Conservation (phyloP, 2,113 vertebrate species). For the Jaculus jaculus region DNA sequence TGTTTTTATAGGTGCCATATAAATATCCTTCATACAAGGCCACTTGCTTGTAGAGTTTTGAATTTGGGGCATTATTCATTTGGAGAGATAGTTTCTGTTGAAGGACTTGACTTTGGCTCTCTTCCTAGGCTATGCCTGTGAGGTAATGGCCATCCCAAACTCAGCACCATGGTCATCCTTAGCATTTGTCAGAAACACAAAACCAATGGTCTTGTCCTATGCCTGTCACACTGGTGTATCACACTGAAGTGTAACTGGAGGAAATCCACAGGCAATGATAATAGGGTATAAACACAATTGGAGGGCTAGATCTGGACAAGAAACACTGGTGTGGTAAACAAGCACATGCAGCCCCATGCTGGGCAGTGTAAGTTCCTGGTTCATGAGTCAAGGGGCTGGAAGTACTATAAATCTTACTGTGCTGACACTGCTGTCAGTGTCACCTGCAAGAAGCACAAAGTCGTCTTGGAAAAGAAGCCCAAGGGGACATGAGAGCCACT, state of each 20-base stretch:
- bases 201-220: neutral
- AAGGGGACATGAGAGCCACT: no score
- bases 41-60: conserved; percentile 10
- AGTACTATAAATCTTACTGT: neutral
- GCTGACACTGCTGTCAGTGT: neutral
- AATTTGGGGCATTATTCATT: neutral
- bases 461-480: neutral
- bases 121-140: neutral
- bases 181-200: neutral
- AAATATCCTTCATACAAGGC: neutral
- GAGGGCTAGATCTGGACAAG: neutral
- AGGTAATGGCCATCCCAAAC: no score
- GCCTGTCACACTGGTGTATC: neutral
- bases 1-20: neutral
- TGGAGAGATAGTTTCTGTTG: neutral
- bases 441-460: neutral
- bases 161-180: neutral
- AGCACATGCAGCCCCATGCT: neutral
- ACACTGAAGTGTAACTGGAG: neutral
- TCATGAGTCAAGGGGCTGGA: neutral
- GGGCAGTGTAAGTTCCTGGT: neutral
- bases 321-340: neutral
- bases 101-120: neutral
- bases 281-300: neutral
- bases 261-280: neutral